Percentiles rank a stretch among this genome's conserved stretches.
phyloP scores from a whole-genome alignment of 2,888 invertebrate species.

The Stenichneumon culpator region DNA sequence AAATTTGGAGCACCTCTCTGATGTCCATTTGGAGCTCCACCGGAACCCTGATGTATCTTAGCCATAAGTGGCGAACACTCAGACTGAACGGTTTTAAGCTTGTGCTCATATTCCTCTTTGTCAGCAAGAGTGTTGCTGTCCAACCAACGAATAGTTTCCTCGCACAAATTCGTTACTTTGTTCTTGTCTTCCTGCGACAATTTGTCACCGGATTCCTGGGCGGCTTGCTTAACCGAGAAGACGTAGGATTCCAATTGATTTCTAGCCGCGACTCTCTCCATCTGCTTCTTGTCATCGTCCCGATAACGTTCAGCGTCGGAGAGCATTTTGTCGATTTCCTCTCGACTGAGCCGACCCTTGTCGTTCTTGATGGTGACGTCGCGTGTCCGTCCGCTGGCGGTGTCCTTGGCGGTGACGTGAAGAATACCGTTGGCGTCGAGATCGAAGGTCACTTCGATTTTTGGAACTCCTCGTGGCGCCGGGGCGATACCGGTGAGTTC shows the following conservation, averaged over 20 bases:
- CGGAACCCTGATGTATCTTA: constrained; percentile 75
- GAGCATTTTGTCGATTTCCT: constrained; percentile 89
- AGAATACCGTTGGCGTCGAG: constrained; percentile 98
- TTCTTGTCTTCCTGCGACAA: constrained; percentile 86
- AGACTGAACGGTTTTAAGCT: constrained; percentile 87
- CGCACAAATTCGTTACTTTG: constrained; percentile 86
- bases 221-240: constrained; percentile 66
- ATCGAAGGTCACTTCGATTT: constrained; percentile 95
- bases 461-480: constrained; percentile 95
- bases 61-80: constrained; percentile 83
- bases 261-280: constrained; percentile 86
- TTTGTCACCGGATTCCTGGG: constrained; percentile 81
- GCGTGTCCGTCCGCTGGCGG: constrained; percentile 84
- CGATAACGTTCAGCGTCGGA: constrained; percentile 85
- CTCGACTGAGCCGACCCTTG: constrained; percentile 88
- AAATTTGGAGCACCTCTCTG: constrained; percentile 19
- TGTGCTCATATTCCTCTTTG: constrained; percentile 89
- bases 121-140: constrained; percentile 88
- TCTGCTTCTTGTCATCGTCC: constrained; percentile 86
- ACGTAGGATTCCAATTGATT: constrained; percentile 86
- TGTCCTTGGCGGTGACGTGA: constrained; percentile 94
- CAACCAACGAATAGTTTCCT: constrained; percentile 87
- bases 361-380: constrained; percentile 87
- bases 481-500: constrained; percentile 98
- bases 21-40: constrained; percentile 40